phyloP scores from a whole-genome alignment of 2,113 vertebrate species.

The Sinocyclocheilus rhinocerous region DNA sequence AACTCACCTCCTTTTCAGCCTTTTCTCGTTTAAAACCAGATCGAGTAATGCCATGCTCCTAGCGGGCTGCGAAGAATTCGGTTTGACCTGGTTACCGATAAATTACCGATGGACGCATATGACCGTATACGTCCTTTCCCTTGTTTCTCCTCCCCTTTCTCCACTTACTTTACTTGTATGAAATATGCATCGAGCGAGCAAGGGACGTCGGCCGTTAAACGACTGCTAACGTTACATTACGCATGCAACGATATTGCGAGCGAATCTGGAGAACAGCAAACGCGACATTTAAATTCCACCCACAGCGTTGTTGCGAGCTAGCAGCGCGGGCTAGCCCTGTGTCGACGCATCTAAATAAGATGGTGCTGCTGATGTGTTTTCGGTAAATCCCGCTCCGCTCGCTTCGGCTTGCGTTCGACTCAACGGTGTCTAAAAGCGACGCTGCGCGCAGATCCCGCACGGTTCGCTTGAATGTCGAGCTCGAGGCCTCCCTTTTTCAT shows the following conservation, averaged over 20 bases:
- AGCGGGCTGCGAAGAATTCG: slow-evolving; percentile 49
- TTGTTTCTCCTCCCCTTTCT: slow-evolving; percentile 72
- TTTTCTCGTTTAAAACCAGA: slow-evolving; percentile 66
- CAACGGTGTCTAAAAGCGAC: background rate
- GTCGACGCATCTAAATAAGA: slow-evolving; percentile 81
- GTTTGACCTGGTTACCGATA: slow-evolving; percentile 65
- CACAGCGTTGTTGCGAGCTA: slow-evolving; percentile 61
- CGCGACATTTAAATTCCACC: slow-evolving; percentile 59
- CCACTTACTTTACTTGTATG: slow-evolving; percentile 64
- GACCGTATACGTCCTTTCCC: slow-evolving; percentile 74
- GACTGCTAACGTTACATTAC: slow-evolving; percentile 60
- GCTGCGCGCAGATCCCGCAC: background rate
- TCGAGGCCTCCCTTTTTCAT: slow-evolving; percentile 71
- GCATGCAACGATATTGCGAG: slow-evolving; percentile 40
- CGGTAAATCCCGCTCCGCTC: slow-evolving; percentile 33
- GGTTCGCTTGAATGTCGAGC: slow-evolving; percentile 31
- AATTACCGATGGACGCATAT: slow-evolving; percentile 73
- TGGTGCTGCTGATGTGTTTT: slow-evolving; percentile 57
- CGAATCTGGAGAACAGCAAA: slow-evolving; percentile 45
- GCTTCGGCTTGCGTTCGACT: background rate
- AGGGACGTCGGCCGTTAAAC: slow-evolving; percentile 61
- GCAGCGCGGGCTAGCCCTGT: slow-evolving; percentile 76
- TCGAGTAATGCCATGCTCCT: slow-evolving; percentile 71
- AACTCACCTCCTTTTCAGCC: slow-evolving; percentile 64
- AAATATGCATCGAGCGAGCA: slow-evolving; percentile 56